A percentile compares a stretch with the other conserved stretches of the same genome.
Conservation (phyloP, 2,113 vertebrate species). For the Pica pica region DNA sequence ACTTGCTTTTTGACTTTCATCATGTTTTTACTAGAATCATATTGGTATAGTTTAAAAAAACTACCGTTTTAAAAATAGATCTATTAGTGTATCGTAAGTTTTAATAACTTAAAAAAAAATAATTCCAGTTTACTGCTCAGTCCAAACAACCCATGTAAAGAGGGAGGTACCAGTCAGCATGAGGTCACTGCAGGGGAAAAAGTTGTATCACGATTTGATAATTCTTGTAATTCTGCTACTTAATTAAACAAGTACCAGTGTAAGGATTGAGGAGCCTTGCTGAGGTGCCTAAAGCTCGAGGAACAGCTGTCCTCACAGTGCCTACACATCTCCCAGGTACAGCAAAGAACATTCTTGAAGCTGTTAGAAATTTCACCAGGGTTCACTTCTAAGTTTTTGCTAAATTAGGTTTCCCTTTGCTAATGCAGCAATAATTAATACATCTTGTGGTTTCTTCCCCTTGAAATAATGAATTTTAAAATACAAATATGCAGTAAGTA, state of each 20-base stretch:
- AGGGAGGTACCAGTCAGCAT: not conserved
- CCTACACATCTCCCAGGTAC: not conserved
- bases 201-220: not conserved
- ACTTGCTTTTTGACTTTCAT: not conserved
- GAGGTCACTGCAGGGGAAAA: not conserved
- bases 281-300: not conserved
- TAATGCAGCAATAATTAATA: not conserved
- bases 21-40: not conserved
- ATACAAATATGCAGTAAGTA: not conserved
- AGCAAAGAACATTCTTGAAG: not conserved
- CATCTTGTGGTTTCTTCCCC: not conserved
- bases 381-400: not conserved
- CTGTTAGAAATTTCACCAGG: not conserved
- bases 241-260: not conserved
- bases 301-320: not conserved
- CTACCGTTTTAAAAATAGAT: not conserved
- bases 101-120: not conserved
- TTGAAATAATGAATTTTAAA: not conserved
- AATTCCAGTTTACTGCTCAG: not conserved
- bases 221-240: not conserved
- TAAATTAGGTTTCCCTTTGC: not conserved
- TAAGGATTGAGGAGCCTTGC: not conserved
- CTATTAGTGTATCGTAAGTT: fast-evolving
- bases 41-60: not conserved
- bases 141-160: not conserved